Evolutionary conservation across 1,140 invertebrate species (phyloP).

Genomic region (Propsilocerus akamusi): DNA sequence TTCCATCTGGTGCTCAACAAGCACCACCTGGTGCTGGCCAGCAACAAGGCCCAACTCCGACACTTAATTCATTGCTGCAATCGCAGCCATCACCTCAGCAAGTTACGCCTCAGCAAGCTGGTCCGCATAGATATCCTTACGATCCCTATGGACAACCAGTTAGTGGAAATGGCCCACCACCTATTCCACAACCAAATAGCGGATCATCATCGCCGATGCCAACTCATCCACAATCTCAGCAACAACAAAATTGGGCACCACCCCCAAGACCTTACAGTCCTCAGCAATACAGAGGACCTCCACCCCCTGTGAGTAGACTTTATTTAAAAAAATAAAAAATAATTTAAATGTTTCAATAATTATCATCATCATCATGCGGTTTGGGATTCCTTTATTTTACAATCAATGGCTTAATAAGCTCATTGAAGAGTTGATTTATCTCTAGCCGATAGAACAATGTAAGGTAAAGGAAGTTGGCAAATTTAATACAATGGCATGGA

Average conservation of each 20-base stretch:
- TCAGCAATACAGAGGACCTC: conserved; percentile 16
- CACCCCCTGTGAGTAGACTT: conserved; percentile 6
- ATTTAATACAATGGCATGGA: too few species aligned
- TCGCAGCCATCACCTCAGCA: conserved; percentile 44
- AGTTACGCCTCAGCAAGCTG: conserved; percentile 20
- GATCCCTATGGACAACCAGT: conserved; percentile 18
- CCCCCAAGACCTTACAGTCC: conserved; percentile 22
- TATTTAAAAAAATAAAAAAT: too few species aligned
- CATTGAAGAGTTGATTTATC: too few species aligned
- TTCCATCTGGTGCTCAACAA: not conserved
- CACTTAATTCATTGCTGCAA: conserved; percentile 74
- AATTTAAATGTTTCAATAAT: too few species aligned
- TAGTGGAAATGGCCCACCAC: conserved; percentile 14
- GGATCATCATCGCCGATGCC: conserved; percentile 23
- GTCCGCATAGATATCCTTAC: conserved; percentile 19
- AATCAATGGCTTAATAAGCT: too few species aligned
- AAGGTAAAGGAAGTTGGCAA: too few species aligned
- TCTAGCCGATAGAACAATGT: too few species aligned
- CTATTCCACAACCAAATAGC: conserved; percentile 27
- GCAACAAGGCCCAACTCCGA: conserved; percentile 73
- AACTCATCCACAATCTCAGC: conserved; percentile 5
- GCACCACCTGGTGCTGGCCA: conserved; percentile 24
- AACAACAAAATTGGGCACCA: conserved; percentile 15
- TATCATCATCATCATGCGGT: too few species aligned
- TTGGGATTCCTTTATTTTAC: too few species aligned